Base-by-base conservation (phyloP, 92 coral and sea anemone species). In the Porites divaricata region DNA sequence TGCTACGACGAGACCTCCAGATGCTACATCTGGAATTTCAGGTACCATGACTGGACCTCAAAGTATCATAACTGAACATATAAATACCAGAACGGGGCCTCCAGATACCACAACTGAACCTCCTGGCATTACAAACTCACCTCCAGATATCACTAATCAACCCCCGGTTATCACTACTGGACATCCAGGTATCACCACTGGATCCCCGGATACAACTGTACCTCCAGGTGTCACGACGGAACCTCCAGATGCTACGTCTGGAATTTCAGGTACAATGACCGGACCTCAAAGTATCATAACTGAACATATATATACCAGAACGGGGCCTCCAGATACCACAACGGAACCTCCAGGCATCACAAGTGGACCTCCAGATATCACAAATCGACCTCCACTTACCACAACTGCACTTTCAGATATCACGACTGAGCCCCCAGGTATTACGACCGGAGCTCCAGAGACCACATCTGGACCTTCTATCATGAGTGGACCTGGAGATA, bases 1-100 rank as follows among this genome's bases (percentile, higher is more conserved):
- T 15, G 20, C 22, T 11, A 71, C 41, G 10, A 20, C 76, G 20
- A 59, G 67, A 8, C 23, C 67, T 62, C 67, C 9, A 15, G 67
- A 19, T 20, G 7, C 49, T 12, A 28, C 50, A 24, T 24, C 50
- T 14, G 50, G 20, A 13, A 41, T 45, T 23, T 49, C 67, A 14
- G 67, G 21, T 0, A 76, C 68, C 28, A 76, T 69, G n/a, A 58
- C 80, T 2, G 25, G 76, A 19, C 76, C 76, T n/a, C 76, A 26
- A 13, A 16, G 11, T 48, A 48, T 26, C 12, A 72, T 58, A 48
- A 48, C 24, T 28, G 72, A 48, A 5, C 51, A 41, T 10, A 17
- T n/a, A 24, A 48, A 12, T 26, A 24, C 49, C 8, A 67, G 50
- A 67, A 67, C 72, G 16, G 72, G 2, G 13, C 72, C 72, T 23